Evolutionary conservation across 1,140 invertebrate genomes (phyloP).

Genomic region (Orussus abietinus): DNA sequence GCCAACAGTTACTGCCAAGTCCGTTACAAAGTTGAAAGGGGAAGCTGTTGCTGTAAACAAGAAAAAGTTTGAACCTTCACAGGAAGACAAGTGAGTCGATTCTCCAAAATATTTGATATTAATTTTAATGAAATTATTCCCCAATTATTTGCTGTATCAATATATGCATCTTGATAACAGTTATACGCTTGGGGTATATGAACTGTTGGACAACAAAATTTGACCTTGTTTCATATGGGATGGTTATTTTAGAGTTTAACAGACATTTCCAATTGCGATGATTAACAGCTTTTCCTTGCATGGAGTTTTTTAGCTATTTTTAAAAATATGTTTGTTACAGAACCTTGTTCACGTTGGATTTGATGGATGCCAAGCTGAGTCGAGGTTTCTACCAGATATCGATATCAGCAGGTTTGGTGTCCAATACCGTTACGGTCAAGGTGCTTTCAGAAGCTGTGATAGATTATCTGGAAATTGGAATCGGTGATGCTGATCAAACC

Average conservation of each 20-base stretch:
- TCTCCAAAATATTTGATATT: conserved; percentile 3
- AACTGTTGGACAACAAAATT: conserved; percentile 27
- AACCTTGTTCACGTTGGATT: conserved; percentile 75
- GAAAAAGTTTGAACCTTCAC: conserved; percentile 55
- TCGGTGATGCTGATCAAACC: conserved; percentile 84
- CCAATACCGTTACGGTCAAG: conserved; percentile 69
- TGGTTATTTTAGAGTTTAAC: conserved; percentile 24
- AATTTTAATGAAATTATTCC: conserved; percentile 16
- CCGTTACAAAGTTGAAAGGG: conserved; percentile 68
- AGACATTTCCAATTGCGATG: conserved; percentile 26
- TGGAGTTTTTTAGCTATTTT: neutral
- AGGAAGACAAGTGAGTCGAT: conserved; percentile 57
- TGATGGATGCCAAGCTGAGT: conserved; percentile 73
- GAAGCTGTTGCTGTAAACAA: conserved; percentile 73
- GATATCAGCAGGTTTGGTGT: conserved; percentile 62
- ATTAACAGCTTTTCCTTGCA: conserved; percentile 12
- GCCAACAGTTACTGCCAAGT: conserved; percentile 67
- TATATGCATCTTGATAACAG: conserved; percentile 27
- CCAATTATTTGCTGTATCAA: conserved; percentile 45
- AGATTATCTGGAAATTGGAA: conserved; percentile 80
- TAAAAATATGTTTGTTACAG: conserved; percentile 30
- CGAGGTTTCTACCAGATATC: conserved; percentile 82
- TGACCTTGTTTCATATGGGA: conserved; percentile 16
- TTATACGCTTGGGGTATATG: conserved; percentile 50
- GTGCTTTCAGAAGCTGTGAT: conserved; percentile 71